A percentile compares a stretch with the other conserved stretches of the same genome.
These are phyloP conservation scores for Tetanocera ferruginea DNA, from an alignment of 2,888 invertebrate species.

Conservation along the genomic window DNA sequence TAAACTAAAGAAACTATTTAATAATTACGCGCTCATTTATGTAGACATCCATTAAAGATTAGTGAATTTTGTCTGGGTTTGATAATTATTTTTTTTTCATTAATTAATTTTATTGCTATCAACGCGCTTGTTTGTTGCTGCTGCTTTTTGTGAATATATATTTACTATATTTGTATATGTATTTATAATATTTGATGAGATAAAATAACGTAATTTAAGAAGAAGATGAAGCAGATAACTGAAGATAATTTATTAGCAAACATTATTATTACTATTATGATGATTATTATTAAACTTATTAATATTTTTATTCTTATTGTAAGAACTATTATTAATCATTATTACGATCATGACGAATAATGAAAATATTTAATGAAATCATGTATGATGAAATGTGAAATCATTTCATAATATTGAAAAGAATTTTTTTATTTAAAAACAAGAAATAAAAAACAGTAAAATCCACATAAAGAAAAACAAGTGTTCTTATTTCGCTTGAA, in stretches of 20 bases:
- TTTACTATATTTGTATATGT: constrained; percentile 2
- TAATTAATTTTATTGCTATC: constrained; percentile 13
- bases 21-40: not conserved
- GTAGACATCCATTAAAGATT: not conserved
- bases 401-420: constrained; percentile 31
- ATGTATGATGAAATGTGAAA: constrained; percentile 18
- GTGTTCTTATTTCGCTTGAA: constrained; percentile 30
- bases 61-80: not conserved
- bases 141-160: constrained; percentile 34
- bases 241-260: constrained; percentile 2
- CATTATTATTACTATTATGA: not conserved
- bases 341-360: constrained; percentile 8
- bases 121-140: constrained; percentile 31
- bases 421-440: constrained; percentile 52
- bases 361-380: not conserved
- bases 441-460: constrained; percentile 46
- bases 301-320: constrained; percentile 13
- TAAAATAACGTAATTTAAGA: not conserved
- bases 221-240: constrained; percentile 4
- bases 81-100: not conserved
- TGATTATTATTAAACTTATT: not conserved
- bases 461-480: constrained; percentile 43
- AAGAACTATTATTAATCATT: constrained; percentile 9
- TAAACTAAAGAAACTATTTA: too few relatives aligned
- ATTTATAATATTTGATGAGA: not conserved